These are phyloP conservation scores for Ciconia stormi DNA, from an alignment of 2,113 vertebrate species.

Conservation along the genomic window DNA sequence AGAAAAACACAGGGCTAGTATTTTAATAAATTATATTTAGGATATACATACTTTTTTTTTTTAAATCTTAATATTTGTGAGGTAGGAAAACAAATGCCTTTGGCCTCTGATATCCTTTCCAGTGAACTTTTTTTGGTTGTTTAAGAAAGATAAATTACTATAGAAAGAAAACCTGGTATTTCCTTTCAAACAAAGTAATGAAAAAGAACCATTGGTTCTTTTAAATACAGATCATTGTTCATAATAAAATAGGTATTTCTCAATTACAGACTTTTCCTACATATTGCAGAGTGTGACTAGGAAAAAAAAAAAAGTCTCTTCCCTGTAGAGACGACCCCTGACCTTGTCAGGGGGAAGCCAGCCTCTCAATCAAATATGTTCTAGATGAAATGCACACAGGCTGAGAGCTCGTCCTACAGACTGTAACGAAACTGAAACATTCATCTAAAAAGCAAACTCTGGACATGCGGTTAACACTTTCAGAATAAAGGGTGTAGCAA, in stretches of 20 bases:
- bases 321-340: not conserved
- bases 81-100: not conserved
- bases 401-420: not conserved
- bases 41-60: not conserved
- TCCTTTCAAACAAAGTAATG: not conserved
- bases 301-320: not conserved
- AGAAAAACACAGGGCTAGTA: not conserved
- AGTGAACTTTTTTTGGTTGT: not conserved
- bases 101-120: not conserved
- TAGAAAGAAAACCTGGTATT: not conserved
- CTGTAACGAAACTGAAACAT: not conserved
- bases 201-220: not conserved
- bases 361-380: not conserved
- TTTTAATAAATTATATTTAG: not conserved
- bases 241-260: not conserved
- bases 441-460: not conserved
- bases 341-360: not conserved
- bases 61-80: not conserved
- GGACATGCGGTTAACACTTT: not conserved
- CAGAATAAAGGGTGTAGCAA: not conserved
- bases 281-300: not conserved
- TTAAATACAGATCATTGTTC: not conserved
- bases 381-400: not conserved
- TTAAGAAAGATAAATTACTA: not conserved
- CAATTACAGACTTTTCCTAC: not conserved